A percentile compares a stretch with the other conserved stretches of the same genome.
Evolutionary conservation across 2,113 vertebrate genomes (phyloP).

Genomic region (Brachirus orientalis): DNA sequence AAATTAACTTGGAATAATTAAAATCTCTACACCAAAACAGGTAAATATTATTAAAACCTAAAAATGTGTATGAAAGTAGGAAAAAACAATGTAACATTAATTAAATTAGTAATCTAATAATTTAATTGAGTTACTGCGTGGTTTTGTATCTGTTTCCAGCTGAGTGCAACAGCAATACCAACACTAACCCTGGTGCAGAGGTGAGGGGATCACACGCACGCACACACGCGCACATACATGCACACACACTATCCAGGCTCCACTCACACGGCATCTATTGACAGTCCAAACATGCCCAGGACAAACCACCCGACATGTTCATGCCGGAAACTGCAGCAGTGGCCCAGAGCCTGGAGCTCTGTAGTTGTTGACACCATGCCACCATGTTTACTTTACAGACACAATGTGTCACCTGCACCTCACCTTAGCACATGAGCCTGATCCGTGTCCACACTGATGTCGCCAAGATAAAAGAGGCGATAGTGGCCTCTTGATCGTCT

Average conservation of each 20-base stretch:
- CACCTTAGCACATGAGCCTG: conserved; percentile 24
- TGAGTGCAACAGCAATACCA: conserved; percentile 42
- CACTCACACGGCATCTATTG: conserved; percentile 65
- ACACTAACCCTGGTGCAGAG: conserved; percentile 35
- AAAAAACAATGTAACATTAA: no score
- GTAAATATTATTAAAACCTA: no score
- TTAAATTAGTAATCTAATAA: no score
- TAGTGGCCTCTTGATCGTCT: background rate
- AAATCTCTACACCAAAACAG: no score
- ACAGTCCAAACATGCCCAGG: conserved; percentile 67
- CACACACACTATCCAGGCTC: conserved; percentile 12
- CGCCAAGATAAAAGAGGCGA: background rate
- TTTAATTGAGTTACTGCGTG: no score
- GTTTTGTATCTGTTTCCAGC: conserved; percentile 40
- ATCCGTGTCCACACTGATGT: conserved; percentile 8
- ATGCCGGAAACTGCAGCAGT: conserved; percentile 34
- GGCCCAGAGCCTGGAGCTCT: conserved; percentile 28
- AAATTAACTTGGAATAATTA: no score
- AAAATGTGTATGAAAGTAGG: no score
- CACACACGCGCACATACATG: conserved; percentile 28
- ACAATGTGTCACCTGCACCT: conserved; percentile 41
- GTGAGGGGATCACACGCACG: conserved; percentile 20
- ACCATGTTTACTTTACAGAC: conserved; percentile 65
- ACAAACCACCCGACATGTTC: no score
- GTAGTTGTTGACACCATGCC: conserved; percentile 1